Evolutionary conservation across 2,797 vertebrate genomes (phyloP), one percentile per base, ranked within the genome.

Genomic region (Antrozous pallidus): DNA sequence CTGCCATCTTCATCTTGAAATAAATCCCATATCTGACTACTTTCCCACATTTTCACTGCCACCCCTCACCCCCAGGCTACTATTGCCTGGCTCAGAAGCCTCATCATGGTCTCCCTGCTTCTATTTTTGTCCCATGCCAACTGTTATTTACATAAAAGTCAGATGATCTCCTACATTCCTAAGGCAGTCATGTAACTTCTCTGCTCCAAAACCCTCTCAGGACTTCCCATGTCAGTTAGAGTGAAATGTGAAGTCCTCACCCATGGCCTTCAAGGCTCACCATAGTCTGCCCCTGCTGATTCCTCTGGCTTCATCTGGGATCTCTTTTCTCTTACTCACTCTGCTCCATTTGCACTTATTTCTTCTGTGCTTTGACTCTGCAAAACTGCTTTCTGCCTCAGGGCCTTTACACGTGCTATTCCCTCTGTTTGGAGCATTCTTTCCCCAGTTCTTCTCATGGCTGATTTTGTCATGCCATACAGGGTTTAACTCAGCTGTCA

Each of bases 321-420:
- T 63, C 71, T 38, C 63, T 58, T 79, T 77, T 12, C 33, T 67
- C 33, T 79, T 74, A 51, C 28, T 75, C 47, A 5, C 11, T 82
- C 28, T 86, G 38, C 82, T 88, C 65, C 51, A 71, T 4, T 47
- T 74, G 58, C 3, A 47, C 31, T 74, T 18, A 74, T 33, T 24
- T n/a, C 54, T 74, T 84, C 47, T 81, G 71, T 90, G 61, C 16
- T 22, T 69, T 33, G 67, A 83, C 56, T 42, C 63, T 78, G 51
- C 38, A 38, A 85, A 75, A 26, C 18, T 36, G 33, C 11, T 78
- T 86, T 24, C 86, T 81, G 87, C 61, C 84, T 80, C 69, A 88
- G 78, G 63, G 51, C 49, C 70, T 89, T 97, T 93, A 77, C 56
- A 92, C 49, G 89, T 77, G 20, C 36, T 87, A 3, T 87, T 87